These are phyloP conservation scores for Chauna torquata DNA, from an alignment of 2,113 vertebrate species.

Conservation along the genomic window DNA sequence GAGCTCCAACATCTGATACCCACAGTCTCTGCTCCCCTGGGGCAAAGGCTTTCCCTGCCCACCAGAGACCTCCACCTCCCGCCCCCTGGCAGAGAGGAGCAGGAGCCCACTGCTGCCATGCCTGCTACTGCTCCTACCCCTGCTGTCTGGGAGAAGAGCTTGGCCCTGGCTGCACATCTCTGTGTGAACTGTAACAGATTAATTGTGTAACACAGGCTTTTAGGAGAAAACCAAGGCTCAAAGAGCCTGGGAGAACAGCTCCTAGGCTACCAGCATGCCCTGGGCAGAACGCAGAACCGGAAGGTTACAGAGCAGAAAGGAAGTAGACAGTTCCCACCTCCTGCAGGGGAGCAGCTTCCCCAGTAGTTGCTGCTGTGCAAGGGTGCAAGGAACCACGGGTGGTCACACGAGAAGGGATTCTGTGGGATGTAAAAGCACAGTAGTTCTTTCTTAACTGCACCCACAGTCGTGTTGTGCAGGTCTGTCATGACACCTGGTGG, in stretches of 20 bases:
- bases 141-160: background rate
- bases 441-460: background rate
- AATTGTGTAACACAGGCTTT: background rate
- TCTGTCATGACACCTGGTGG: slow-evolving; percentile 46
- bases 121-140: background rate
- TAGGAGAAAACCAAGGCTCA: background rate
- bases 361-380: background rate
- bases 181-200: background rate
- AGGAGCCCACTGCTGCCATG: rapidly evolving
- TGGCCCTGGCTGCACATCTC: background rate
- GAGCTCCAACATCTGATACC: background rate
- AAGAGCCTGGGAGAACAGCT: background rate
- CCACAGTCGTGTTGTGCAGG: background rate
- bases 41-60: background rate
- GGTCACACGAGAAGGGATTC: background rate
- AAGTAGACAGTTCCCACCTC: background rate
- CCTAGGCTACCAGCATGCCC: background rate
- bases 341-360: background rate
- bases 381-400: background rate
- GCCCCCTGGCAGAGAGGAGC: background rate
- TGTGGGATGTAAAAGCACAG: background rate
- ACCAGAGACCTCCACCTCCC: background rate
- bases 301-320: background rate
- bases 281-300: background rate
- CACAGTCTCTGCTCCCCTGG: background rate